Conservation (phyloP, 1,140 invertebrate species). For the Brevipalpus yothersi region DNA sequence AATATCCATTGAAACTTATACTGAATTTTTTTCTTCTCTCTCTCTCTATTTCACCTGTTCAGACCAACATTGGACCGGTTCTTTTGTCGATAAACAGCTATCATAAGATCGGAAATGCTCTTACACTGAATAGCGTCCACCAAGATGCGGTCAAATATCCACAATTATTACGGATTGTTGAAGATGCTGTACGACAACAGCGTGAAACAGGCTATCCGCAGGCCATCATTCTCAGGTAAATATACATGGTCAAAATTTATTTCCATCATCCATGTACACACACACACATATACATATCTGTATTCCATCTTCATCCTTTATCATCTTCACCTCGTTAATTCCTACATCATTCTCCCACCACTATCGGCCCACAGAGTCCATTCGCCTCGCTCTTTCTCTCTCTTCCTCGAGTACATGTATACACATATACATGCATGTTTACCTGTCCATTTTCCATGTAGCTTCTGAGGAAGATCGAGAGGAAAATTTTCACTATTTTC, state of each 20-base stretch:
- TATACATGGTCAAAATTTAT: not conserved
- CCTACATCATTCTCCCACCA: no score
- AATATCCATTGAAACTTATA: not conserved
- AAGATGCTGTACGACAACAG: conserved; percentile 73
- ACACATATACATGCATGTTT: no score
- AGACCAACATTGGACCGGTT: conserved; percentile 81
- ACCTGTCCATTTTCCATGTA: no score
- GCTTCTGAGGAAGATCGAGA: no score
- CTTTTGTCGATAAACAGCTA: conserved; percentile 68
- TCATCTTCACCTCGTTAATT: not conserved
- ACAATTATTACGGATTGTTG: conserved; percentile 58
- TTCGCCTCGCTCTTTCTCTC: no score
- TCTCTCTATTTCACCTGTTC: conserved; percentile 16
- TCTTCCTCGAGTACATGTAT: no score
- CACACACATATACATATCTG: not conserved
- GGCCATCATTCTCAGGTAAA: conserved; percentile 68
- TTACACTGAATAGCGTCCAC: conserved; percentile 60
- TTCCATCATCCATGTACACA: not conserved
- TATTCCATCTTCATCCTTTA: not conserved
- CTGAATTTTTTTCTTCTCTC: not conserved
- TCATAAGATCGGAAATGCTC: conserved; percentile 53
- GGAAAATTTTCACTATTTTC: no score
- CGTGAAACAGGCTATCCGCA: conserved; percentile 80
- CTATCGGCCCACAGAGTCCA: no score
- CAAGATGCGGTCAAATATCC: conserved; percentile 32